phyloP scores from a whole-genome alignment of 2,797 vertebrate genomes.

The Sandelia bainsii region DNA sequence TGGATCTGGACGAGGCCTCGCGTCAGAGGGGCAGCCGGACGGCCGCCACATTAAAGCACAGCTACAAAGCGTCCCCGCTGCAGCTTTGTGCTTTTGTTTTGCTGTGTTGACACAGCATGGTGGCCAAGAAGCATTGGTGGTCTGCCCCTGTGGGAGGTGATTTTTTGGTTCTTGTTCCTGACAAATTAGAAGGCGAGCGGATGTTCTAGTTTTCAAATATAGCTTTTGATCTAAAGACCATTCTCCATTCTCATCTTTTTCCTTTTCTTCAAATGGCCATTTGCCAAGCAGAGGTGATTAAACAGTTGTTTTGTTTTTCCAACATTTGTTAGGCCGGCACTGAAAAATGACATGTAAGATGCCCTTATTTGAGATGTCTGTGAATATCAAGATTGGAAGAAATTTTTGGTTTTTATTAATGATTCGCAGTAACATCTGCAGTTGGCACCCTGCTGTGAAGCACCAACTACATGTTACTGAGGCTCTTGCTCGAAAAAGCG shows the following conservation, averaged over 20 bases:
- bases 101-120: constrained; percentile 84
- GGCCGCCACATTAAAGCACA: constrained; percentile 40
- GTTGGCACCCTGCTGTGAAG: constrained; percentile 37
- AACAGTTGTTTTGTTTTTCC: not conserved
- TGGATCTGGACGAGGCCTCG: not conserved
- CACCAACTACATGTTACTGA: constrained; percentile 51
- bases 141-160: constrained; percentile 73
- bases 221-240: constrained; percentile 45
- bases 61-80: constrained; percentile 83
- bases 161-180: constrained; percentile 41
- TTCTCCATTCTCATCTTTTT: not conserved
- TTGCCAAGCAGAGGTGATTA: constrained; percentile 41
- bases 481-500: constrained; percentile 28
- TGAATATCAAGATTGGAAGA: constrained; percentile 8
- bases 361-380: constrained; percentile 9
- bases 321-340: not conserved
- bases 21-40: constrained; percentile 27
- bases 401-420: constrained; percentile 35
- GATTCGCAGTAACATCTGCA: not conserved
- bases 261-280: constrained; percentile 6
- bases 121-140: constrained; percentile 77
- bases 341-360: not conserved
- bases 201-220: constrained; percentile 44
- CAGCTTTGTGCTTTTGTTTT: constrained; percentile 90
- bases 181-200: constrained; percentile 60